Percentiles rank a stretch among this genome's conserved stretches.
These are phyloP conservation scores for Hydropsyche betteni DNA, from an alignment of 2,888 invertebrate species.

Conservation along the genomic window DNA sequence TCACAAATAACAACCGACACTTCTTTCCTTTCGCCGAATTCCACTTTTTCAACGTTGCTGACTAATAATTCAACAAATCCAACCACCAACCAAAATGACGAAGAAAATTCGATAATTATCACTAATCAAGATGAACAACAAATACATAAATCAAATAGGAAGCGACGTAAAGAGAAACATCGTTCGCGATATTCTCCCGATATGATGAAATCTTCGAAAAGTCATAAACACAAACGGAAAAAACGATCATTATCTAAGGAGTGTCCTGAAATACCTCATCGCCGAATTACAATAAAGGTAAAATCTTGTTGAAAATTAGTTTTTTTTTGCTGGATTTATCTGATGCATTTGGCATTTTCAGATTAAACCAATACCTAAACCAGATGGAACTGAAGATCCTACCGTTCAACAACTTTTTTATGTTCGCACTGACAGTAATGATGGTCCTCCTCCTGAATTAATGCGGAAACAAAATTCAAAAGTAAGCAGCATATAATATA, in stretches of 20 bases:
- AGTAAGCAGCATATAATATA: not conserved
- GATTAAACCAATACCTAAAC: slow-evolving; percentile 82
- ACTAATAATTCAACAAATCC: slow-evolving; percentile 54
- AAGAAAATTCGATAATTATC: slow-evolving; percentile 26
- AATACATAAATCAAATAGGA: slow-evolving; percentile 68
- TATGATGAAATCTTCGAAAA: slow-evolving; percentile 72
- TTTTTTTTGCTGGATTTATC: slow-evolving; percentile 57
- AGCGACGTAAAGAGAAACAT: slow-evolving; percentile 79
- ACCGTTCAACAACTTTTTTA: slow-evolving; percentile 72
- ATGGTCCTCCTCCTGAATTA: slow-evolving; percentile 63
- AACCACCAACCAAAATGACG: slow-evolving; percentile 31
- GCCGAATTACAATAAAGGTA: slow-evolving; percentile 84
- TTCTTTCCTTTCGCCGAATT: slow-evolving; percentile 59
- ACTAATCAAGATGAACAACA: slow-evolving; percentile 40
- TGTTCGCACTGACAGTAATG: slow-evolving; percentile 74
- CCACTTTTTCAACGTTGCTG: slow-evolving; percentile 65
- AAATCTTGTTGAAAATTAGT: slow-evolving; percentile 22
- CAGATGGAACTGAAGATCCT: slow-evolving; percentile 78
- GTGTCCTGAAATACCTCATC: slow-evolving; percentile 68
- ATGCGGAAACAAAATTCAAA: slow-evolving; percentile 56
- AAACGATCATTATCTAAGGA: slow-evolving; percentile 77
- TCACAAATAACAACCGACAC: slow-evolving; percentile 51
- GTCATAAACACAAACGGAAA: slow-evolving; percentile 83
- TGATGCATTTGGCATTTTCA: slow-evolving; percentile 55
- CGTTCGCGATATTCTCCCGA: slow-evolving; percentile 78